Base-by-base conservation (phyloP, 1,140 invertebrate species). In the Nymphalis io region DNA sequence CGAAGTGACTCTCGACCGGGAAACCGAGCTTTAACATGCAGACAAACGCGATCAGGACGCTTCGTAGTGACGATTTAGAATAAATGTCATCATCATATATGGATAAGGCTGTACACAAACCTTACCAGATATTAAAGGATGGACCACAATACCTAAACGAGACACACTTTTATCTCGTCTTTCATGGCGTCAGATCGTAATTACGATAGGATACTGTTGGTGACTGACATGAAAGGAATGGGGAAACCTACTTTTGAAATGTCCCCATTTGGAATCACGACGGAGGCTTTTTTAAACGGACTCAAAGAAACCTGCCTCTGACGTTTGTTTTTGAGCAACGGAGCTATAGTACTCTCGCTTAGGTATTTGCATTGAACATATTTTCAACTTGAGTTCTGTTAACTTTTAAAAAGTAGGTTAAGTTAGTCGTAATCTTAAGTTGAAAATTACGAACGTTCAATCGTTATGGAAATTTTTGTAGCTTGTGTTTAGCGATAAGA, bases 201-300 rank as follows among this genome's bases (percentile, higher is more conserved):
- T 78, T 78, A 78, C 61, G 75, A 78, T 78, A 78, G 61, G 53
- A 70, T 70, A 64, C 68, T 39, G 61, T 57, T 57, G 64, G 75
- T 64, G 68, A 62, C 18, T 72, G 75, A 78, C 64, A 64, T 79
- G 70, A 78, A 74, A 72, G 66, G 62, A 42, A 67, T 16, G 18
- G 55, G 40, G 16, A 58, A 48, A 67, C 65, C 65, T 18, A 59
- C 64, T 66, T 66, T 53, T 59, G 23, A 59, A 48, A 44, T 27
- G 48, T 21, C 64, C 55, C 16, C 55, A 27, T 65, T 65, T 18
- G 53, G 55, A 58, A 51, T 38, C 23, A n/a, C 58, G 57, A 42
- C 62, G 60, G 18, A 65, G 51, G 69, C 57, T 10, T 51, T 69
- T 60, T 72, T 68, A 21, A 69, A 70, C 53, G 57, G 39, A 21